A percentile compares a stretch with the other conserved stretches of the same genome.
Evolutionary conservation across 2,113 vertebrate genomes (phyloP).

Genomic region (Aplodontia rufa): DNA sequence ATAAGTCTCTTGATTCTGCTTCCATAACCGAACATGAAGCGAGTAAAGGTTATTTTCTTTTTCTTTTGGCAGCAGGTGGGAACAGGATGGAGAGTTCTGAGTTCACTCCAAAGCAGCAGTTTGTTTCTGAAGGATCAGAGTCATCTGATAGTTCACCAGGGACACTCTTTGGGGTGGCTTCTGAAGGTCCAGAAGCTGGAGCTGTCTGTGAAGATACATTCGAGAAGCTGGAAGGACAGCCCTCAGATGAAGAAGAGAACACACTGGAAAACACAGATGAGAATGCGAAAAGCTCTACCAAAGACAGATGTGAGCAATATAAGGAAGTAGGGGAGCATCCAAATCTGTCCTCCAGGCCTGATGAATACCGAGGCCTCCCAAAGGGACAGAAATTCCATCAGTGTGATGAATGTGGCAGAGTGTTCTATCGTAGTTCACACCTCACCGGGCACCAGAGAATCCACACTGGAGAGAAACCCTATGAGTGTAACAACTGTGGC

Average conservation of each 20-base stretch:
- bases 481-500: constrained; percentile 70
- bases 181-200: neutral
- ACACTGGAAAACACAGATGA: neutral
- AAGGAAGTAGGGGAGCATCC: neutral
- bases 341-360: neutral
- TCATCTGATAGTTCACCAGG: neutral
- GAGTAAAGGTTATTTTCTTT: constrained; percentile 20
- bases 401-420: constrained; percentile 78
- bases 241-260: neutral
- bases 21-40: neutral
- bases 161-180: neutral
- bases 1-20: neutral
- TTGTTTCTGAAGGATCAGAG: neutral
- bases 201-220: neutral
- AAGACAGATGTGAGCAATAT: neutral
- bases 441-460: constrained; percentile 57
- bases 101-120: neutral
- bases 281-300: neutral
- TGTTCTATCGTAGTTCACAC: constrained; percentile 50
- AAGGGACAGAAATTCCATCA: constrained; percentile 87
- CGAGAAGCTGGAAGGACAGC: neutral
- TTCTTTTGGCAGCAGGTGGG: neutral
- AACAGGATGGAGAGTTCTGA: constrained; percentile 5
- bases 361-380: constrained; percentile 59
- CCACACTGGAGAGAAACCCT: constrained; percentile 76